Percentiles rank a stretch among this genome's conserved stretches.
phyloP scores from a whole-genome alignment of 2,888 invertebrate species.

The Eupithecia abbreviata region DNA sequence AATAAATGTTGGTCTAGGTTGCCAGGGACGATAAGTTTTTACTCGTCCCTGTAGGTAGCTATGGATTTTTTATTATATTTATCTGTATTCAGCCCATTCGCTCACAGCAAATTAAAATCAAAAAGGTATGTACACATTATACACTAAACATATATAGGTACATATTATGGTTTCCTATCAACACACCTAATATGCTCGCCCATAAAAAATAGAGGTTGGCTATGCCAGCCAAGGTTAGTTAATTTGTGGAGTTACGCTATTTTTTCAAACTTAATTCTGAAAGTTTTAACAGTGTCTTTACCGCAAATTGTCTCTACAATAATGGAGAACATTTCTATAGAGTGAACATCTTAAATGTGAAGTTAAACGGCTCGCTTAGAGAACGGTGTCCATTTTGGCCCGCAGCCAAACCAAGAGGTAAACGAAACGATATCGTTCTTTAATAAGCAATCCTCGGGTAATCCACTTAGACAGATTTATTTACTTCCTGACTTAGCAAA shows the following conservation, averaged over 20 bases:
- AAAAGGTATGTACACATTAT: too few relatives aligned
- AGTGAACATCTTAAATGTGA: background rate
- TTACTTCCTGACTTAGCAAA: constrained; percentile 18
- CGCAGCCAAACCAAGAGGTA: background rate
- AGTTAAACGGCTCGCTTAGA: background rate
- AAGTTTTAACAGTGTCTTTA: background rate
- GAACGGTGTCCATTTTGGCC: background rate
- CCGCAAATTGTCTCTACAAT: background rate
- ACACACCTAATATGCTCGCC: too few relatives aligned
- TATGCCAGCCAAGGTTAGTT: too few relatives aligned
- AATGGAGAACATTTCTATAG: background rate
- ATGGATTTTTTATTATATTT: background rate
- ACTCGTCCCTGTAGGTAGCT: background rate
- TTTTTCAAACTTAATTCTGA: too few relatives aligned
- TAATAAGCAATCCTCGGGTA: constrained; percentile 1
- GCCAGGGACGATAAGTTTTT: too few relatives aligned
- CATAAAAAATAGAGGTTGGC: too few relatives aligned
- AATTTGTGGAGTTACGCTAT: too few relatives aligned
- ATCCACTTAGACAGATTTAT: constrained; percentile 18
- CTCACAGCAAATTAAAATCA: too few relatives aligned
- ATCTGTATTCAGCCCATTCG: too few relatives aligned
- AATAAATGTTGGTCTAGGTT: background rate
- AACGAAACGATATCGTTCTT: background rate
- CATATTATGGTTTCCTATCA: too few relatives aligned
- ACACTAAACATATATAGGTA: too few relatives aligned